Evolutionary conservation across 2,888 invertebrate species (phyloP).

Genomic region (Diarsia dahlii): DNA sequence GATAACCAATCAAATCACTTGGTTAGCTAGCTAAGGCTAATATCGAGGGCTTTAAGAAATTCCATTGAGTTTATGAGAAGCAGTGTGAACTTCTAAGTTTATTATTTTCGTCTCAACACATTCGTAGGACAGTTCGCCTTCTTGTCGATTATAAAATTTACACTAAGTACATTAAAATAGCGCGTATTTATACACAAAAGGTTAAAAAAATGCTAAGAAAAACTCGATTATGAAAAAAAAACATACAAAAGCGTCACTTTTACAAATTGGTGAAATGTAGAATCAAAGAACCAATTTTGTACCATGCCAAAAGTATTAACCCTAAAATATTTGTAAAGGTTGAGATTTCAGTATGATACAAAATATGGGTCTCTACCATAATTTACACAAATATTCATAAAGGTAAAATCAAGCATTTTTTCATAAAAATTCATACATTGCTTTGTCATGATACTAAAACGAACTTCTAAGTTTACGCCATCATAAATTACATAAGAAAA

Average conservation of each 20-base stretch:
- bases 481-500: conserved; percentile 84
- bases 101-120: conserved; percentile 21
- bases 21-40: neutral
- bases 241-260: conserved; percentile 81
- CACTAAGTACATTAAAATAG: conserved; percentile 72
- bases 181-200: conserved; percentile 66
- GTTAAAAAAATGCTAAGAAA: conserved; percentile 73
- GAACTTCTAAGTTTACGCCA: conserved; percentile 89
- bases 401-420: conserved; percentile 80
- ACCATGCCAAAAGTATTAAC: conserved; percentile 15
- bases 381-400: conserved; percentile 81
- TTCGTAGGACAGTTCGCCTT: conserved; percentile 45
- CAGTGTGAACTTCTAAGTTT: neutral
- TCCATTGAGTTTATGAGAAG: neutral
- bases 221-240: conserved; percentile 73
- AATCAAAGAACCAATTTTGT: conserved; percentile 61
- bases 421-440: conserved; percentile 82
- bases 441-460: conserved; percentile 89
- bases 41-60: neutral
- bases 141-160: conserved; percentile 63
- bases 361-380: conserved; percentile 59
- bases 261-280: conserved; percentile 67
- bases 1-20: neutral
- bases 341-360: conserved; percentile 34
- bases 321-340: conserved; percentile 12